A percentile compares a stretch with the other conserved stretches of the same genome.
phyloP scores from a whole-genome alignment of 2,113 vertebrate genomes.

The Chloropsis cyanopogon region DNA sequence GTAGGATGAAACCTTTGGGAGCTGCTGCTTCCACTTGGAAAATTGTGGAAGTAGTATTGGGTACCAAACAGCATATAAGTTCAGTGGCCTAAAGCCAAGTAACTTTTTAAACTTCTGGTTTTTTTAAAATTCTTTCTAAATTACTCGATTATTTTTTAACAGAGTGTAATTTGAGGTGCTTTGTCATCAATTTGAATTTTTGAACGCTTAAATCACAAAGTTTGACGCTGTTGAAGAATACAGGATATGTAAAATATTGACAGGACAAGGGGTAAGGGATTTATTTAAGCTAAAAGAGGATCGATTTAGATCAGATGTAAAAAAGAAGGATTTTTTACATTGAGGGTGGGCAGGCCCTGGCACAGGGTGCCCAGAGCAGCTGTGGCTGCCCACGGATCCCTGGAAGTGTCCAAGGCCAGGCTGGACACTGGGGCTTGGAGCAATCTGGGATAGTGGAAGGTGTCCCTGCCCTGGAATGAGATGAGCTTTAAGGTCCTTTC shows the following conservation, averaged over 20 bases:
- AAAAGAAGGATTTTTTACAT: background rate
- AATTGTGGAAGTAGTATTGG: background rate
- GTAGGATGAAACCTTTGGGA: background rate
- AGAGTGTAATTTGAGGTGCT: background rate
- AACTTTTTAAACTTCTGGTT: background rate
- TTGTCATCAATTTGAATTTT: background rate
- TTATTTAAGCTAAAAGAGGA: background rate
- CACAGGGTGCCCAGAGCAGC: background rate
- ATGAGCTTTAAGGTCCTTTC: background rate
- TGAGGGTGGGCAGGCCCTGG: fast-evolving
- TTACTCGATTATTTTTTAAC: background rate
- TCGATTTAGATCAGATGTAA: background rate
- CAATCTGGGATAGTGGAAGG: fast-evolving
- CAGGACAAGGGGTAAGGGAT: background rate
- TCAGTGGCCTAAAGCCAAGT: background rate
- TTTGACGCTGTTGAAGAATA: background rate
- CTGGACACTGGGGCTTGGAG: fast-evolving
- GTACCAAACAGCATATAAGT: background rate
- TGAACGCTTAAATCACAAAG: background rate
- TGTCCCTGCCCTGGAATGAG: background rate
- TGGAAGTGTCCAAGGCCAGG: background rate
- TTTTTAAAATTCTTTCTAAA: background rate
- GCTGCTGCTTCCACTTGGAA: background rate
- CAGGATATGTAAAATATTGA: background rate
- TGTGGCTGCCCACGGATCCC: background rate